Conservation (phyloP, 2,888 invertebrate species). For the Hetaerina titia region DNA sequence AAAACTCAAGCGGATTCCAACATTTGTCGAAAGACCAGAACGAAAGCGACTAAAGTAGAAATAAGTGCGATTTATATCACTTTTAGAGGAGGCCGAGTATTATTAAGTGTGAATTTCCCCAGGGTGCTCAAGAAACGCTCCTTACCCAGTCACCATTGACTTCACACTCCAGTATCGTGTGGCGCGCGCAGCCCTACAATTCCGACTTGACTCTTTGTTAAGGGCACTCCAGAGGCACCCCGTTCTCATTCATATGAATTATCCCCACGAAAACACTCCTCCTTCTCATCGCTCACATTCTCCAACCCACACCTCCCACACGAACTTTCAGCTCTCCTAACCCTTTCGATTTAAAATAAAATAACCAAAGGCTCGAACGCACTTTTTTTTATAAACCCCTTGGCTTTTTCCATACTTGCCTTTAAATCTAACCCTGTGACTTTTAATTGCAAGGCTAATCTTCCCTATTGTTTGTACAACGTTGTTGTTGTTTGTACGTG, state of each 20-base stretch:
- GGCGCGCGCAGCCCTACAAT: neutral
- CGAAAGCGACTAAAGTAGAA: neutral
- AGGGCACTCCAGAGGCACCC: constrained; percentile 32
- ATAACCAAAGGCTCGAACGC: neutral
- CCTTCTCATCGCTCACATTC: neutral
- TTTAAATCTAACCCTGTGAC: no score
- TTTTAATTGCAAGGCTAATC: no score
- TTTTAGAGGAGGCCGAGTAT: constrained; percentile 1
- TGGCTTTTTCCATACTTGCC: no score
- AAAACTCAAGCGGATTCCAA: neutral
- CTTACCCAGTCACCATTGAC: constrained; percentile 31
- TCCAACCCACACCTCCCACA: neutral
- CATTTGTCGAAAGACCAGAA: neutral
- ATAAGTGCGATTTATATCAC: neutral
- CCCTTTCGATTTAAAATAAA: neutral
- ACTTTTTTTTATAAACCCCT: neutral
- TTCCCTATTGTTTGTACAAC: no score
- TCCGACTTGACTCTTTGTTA: constrained; percentile 8
- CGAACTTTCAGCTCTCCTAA: neutral
- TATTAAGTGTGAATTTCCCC: constrained; percentile 20
- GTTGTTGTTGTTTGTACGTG: no score
- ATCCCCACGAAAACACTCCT: constrained; percentile 15
- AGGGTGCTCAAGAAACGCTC: constrained; percentile 21
- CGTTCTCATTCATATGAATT: constrained; percentile 32
- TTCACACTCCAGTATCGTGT: neutral